Evolutionary conservation across 2,797 vertebrate genomes (phyloP).

Genomic region (Cossypha polioptera): DNA sequence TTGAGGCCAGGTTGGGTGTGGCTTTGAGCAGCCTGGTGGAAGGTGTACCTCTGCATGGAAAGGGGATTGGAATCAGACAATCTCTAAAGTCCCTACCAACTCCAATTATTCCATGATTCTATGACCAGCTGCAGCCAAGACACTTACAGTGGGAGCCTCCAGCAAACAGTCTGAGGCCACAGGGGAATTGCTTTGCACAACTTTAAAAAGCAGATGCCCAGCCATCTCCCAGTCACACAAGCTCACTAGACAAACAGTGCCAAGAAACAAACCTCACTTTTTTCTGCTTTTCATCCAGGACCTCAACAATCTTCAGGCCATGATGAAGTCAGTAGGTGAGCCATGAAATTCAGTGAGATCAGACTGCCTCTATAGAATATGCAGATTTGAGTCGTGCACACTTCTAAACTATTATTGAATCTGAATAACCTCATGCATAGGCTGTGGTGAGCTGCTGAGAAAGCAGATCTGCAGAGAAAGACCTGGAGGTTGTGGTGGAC

Average conservation of each 20-base stretch:
- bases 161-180: background rate
- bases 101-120: background rate
- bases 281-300: background rate
- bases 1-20: background rate
- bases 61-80: background rate
- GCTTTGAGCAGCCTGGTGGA: background rate
- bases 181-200: background rate
- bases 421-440: background rate
- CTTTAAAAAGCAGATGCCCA: background rate
- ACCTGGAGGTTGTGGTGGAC: background rate
- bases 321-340: background rate
- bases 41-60: background rate
- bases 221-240: background rate
- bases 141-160: accelerated
- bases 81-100: background rate
- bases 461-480: background rate
- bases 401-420: background rate
- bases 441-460: background rate
- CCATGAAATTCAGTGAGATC: background rate
- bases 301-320: background rate
- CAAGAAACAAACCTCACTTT: background rate
- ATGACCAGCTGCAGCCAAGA: background rate
- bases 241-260: background rate
- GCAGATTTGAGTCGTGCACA: accelerated
- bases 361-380: background rate